Conservation (phyloP, 2,113 vertebrate species). For the Bothrops jararaca region DNA sequence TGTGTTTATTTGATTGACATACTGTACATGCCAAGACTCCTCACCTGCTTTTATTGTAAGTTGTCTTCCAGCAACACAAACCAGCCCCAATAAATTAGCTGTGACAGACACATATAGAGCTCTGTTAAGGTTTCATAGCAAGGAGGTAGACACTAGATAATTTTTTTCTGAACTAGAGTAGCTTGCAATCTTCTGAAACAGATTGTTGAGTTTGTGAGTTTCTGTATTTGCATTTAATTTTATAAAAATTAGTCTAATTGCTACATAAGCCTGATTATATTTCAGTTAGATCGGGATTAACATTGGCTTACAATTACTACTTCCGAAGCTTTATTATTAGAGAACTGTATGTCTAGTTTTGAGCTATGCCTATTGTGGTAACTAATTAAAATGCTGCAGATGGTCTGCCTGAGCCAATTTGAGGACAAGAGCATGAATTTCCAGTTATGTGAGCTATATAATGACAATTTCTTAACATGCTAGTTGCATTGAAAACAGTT, state of each 20-base stretch:
- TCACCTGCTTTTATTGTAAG: background rate
- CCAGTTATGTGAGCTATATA: conserved; percentile 68
- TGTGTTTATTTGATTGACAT: conserved; percentile 1
- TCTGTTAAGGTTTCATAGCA: background rate
- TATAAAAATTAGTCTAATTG: background rate
- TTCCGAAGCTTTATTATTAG: conserved; percentile 58
- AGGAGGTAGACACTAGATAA: background rate
- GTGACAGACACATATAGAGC: background rate
- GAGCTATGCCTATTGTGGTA: conserved; percentile 63
- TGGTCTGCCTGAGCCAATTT: conserved; percentile 69
- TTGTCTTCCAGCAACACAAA: background rate
- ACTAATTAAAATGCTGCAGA: conserved; percentile 72
- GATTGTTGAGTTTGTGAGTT: background rate
- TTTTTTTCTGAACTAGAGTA: conserved; percentile 17
- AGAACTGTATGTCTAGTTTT: conserved; percentile 68
- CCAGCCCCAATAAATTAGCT: background rate
- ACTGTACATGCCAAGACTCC: background rate
- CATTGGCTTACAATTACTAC: conserved; percentile 52
- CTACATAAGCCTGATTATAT: conserved; percentile 46
- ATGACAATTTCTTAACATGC: conserved; percentile 65
- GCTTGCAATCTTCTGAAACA: background rate
- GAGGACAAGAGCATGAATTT: conserved; percentile 67
- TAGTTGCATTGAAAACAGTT: conserved; percentile 47
- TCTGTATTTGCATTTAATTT: background rate
- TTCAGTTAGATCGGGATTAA: conserved; percentile 56